Percentiles rank a stretch among this genome's conserved stretches.
Evolutionary conservation across 1,140 invertebrate genomes (phyloP).

Genomic region (Meloidogyne hapla): DNA sequence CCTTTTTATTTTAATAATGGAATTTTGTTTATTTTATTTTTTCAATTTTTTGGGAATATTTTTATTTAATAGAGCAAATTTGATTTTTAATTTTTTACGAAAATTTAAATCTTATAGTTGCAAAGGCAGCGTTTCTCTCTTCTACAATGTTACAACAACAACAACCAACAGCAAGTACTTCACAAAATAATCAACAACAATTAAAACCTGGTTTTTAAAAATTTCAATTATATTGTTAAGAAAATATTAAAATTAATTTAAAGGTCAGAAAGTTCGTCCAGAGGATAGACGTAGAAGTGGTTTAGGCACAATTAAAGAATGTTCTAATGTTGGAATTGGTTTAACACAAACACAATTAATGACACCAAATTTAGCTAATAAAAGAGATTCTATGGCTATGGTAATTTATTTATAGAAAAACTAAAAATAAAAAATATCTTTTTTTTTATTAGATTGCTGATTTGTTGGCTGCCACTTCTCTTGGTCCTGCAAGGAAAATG

Average conservation of each 20-base stretch:
- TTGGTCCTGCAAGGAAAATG: slow-evolving; percentile 37
- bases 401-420: background rate
- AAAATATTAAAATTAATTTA: slow-evolving; percentile 14
- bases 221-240: slow-evolving; percentile 5
- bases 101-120: slow-evolving; percentile 35
- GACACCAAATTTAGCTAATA: slow-evolving; percentile 32
- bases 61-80: too few relatives aligned
- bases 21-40: background rate
- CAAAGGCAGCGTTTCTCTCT: slow-evolving; percentile 60
- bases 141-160: slow-evolving; percentile 60
- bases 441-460: slow-evolving; percentile 37
- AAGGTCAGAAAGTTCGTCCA: slow-evolving; percentile 12
- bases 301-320: slow-evolving; percentile 14
- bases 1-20: background rate
- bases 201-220: slow-evolving; percentile 7
- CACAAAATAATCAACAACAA: slow-evolving; percentile 29
- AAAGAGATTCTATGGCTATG: slow-evolving; percentile 46
- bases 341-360: slow-evolving; percentile 4
- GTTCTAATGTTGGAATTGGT: slow-evolving; percentile 16
- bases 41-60: too few relatives aligned
- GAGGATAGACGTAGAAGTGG: slow-evolving; percentile 32
- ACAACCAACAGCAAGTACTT: slow-evolving; percentile 19
- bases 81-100: too few relatives aligned
- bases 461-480: slow-evolving; percentile 48
- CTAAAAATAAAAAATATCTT: too few relatives aligned